These are phyloP conservation scores for Rhegmatorhina hoffmannsi DNA, from an alignment of 2,113 vertebrate species.

Conservation along the genomic window DNA sequence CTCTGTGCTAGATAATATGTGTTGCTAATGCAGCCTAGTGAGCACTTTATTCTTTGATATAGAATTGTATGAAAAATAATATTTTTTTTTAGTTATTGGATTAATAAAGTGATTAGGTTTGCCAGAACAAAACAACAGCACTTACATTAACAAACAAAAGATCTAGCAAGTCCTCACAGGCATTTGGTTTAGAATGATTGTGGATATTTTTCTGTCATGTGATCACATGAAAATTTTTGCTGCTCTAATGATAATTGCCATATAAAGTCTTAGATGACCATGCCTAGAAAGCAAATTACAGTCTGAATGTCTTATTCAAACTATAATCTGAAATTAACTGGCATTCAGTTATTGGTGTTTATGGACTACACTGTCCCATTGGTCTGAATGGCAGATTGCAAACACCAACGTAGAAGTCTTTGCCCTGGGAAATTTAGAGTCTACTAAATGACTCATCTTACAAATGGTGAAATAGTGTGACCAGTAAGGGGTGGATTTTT, in stretches of 20 bases:
- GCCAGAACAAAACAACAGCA: neutral
- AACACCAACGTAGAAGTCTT: neutral
- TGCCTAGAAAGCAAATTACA: neutral
- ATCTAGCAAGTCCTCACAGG: neutral
- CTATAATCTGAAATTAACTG: neutral
- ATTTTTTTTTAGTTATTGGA: neutral
- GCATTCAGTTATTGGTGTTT: neutral
- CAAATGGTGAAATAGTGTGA: neutral
- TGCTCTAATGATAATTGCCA: neutral
- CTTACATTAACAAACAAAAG: neutral
- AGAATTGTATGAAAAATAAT: neutral
- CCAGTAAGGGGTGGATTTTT: accelerated
- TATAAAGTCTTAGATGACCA: neutral
- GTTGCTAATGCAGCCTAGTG: neutral
- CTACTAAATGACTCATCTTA: neutral
- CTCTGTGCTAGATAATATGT: neutral
- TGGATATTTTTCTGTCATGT: neutral
- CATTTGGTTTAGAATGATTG: neutral
- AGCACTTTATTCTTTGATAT: neutral
- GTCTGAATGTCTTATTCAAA: neutral
- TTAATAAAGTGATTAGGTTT: neutral
- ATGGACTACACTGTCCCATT: neutral
- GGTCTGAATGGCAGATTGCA: neutral
- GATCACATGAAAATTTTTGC: neutral
- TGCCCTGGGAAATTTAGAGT: neutral